Evolutionary conservation across 2,113 vertebrate species (phyloP), one percentile per base, ranked within the genome.

Genomic region (Platichthys stellatus): DNA sequence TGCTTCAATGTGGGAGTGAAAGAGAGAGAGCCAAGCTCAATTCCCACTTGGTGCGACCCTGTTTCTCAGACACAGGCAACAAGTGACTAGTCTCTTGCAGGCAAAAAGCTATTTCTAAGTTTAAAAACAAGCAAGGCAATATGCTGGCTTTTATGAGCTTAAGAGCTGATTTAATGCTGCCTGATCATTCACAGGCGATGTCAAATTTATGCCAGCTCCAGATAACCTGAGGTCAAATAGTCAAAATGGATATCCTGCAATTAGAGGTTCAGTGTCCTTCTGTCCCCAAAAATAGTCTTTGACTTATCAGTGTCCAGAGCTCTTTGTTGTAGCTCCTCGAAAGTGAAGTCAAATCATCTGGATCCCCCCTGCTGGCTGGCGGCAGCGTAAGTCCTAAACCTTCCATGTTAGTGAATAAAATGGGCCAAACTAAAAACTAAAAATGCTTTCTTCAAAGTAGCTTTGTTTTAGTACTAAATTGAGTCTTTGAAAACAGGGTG

Each of bases 1-100:
- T 79, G 56, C 59, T 65, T 76, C 51, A 62, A 53, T 73, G 72
- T 72, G 67, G 35, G 35, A 69, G 63, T 72, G 54, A 73, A 66
- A 69, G 18, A 40, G 45, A 79, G 49, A 53, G 31, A 61, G 49
- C 6, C 20, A 61, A 35, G 61, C 64, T 69, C 68, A 65, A 35
- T 72, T 47, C 68, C 56, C 69, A 57, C 26, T 58, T 83, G 63
- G 60, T 56, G 20, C 45, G 43, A 72, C 59, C 59, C 53, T 13
- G 54, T 47, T 45, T 69, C 28, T 28, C 24, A 5, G 70, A 63
- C 59, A 60, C 38, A 62, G 64, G 59, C 65, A 69, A 12, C n/a
- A 70, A 70, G 20, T 47, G 60, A 7, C 15, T 59, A 65, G 31
- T 49, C 23, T 72, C 53, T 59, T 51, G 23, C 43, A 59, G 57